Evolutionary conservation across 2,888 invertebrate genomes (phyloP).

Genomic region (Ornithoptera alexandrae): DNA sequence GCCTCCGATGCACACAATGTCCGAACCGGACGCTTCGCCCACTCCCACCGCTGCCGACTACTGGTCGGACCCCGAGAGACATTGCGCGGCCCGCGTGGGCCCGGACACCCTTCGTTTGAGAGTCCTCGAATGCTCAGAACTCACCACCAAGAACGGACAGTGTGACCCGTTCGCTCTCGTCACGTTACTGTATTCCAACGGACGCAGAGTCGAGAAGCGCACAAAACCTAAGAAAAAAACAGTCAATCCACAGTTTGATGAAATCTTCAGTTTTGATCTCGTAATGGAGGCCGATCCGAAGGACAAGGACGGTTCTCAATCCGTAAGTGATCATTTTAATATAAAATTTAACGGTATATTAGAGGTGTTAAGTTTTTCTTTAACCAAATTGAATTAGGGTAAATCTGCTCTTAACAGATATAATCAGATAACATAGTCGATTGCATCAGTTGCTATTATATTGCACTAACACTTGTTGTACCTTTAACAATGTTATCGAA

Average conservation of each 20-base stretch:
- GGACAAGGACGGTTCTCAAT: slow-evolving; percentile 77
- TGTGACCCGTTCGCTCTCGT: slow-evolving; percentile 95
- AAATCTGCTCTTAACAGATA: not conserved
- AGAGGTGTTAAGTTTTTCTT: not conserved
- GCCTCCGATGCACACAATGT: slow-evolving; percentile 71
- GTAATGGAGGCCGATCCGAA: slow-evolving; percentile 80
- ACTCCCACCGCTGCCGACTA: slow-evolving; percentile 74
- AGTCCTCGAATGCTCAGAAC: slow-evolving; percentile 91
- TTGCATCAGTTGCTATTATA: not conserved
- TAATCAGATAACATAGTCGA: not conserved
- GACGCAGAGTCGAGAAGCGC: slow-evolving; percentile 87
- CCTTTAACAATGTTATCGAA: not conserved
- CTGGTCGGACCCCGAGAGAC: slow-evolving; percentile 75
- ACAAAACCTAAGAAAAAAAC: slow-evolving; percentile 95
- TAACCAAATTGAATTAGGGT: not conserved
- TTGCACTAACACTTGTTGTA: not conserved
- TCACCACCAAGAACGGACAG: slow-evolving; percentile 92
- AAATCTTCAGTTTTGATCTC: slow-evolving; percentile 89
- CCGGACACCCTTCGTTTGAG: slow-evolving; percentile 80
- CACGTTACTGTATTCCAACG: slow-evolving; percentile 89
- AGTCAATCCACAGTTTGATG: slow-evolving; percentile 92
- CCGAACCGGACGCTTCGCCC: slow-evolving; percentile 63
- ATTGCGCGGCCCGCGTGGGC: slow-evolving; percentile 68
- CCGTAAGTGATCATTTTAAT: slow-evolving; percentile 58
- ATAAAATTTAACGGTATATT: not conserved